phyloP scores from a whole-genome alignment of 2,797 vertebrate species.

The Danio jaintianensis region DNA sequence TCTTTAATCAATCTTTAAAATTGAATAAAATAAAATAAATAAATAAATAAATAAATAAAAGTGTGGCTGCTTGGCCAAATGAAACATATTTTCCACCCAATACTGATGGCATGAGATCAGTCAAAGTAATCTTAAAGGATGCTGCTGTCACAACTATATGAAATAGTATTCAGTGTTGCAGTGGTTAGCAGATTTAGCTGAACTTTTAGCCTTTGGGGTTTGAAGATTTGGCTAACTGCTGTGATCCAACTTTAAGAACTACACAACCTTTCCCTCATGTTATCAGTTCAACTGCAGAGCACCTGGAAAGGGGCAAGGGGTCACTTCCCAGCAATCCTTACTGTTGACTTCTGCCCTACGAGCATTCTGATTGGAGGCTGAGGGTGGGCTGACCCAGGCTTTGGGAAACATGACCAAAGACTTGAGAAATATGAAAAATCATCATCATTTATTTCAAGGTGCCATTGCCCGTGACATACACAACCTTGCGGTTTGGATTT shows the following conservation, averaged over 20 bases:
- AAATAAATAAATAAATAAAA: background rate
- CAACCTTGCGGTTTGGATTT: conserved; percentile 55
- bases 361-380: conserved; percentile 39
- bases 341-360: conserved; percentile 17
- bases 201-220: conserved; percentile 64
- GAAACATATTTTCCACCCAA: background rate
- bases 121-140: background rate
- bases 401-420: conserved; percentile 42
- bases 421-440: conserved; percentile 16
- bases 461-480: conserved; percentile 46
- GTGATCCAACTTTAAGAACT: conserved; percentile 63
- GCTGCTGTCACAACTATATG: conserved; percentile 11
- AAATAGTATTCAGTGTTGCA: conserved; percentile 15
- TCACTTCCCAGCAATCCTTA: conserved; percentile 66
- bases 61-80: background rate
- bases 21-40: background rate
- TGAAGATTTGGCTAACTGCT: conserved; percentile 74
- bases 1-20: too few relatives aligned
- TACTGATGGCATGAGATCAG: background rate
- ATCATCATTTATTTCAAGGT: conserved; percentile 57
- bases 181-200: conserved; percentile 61
- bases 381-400: conserved; percentile 26
- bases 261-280: conserved; percentile 39
- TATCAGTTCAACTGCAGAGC: conserved; percentile 73
- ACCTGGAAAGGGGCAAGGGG: conserved; percentile 70